Evolutionary conservation across 2,888 invertebrate genomes (phyloP), one percentile per base, ranked within the genome.

Genomic region (Cataglyphis livida): DNA sequence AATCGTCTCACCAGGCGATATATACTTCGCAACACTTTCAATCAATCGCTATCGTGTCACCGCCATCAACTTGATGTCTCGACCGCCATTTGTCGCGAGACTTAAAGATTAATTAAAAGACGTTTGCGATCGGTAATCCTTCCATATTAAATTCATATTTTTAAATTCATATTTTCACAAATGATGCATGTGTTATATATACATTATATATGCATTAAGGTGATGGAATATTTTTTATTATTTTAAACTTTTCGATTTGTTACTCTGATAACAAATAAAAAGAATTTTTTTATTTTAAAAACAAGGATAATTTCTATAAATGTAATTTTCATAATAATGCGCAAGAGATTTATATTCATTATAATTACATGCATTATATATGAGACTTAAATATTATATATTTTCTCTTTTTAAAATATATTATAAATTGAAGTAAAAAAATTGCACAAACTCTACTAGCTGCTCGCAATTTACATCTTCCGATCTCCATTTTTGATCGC

Each of bases 1-100:
- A 78, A 70, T 41, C 12, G 21, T 68, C 41, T 32, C 41, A 9
- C 21, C 18, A 28, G 54, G 28, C 28, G 35, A 28, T 44, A n/a
- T n/a, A 44, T 32, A 62, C 38, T 25, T 75, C 21, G 25, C 18
- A 38, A 38, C 25, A 38, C 35, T 35, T 35, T 6, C 4, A 35
- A 51, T 76, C 76, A 28, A 28, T 76, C 68, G 38, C 38, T 68
- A 54, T 68, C 38, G 38, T 18, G 1, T 9, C 7, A 21, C 10
- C 21, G 10, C n/a, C 7, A n/a, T 51, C n/a, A n/a, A 51, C 51
- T n/a, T 51, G 51, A 51, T 51, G 0, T 51, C n/a, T n/a, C 7
- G 51, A 76, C 38, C 12, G 25, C 18, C n/a, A 75, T 35, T n/a
- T 38, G 28, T 57, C 38, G 21, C 71, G 28, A 18, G 21, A 32